A percentile compares a stretch with the other conserved stretches of the same genome.
Evolutionary conservation across 2,113 vertebrate genomes (phyloP).

Genomic region (Rousettus leschenaultii): DNA sequence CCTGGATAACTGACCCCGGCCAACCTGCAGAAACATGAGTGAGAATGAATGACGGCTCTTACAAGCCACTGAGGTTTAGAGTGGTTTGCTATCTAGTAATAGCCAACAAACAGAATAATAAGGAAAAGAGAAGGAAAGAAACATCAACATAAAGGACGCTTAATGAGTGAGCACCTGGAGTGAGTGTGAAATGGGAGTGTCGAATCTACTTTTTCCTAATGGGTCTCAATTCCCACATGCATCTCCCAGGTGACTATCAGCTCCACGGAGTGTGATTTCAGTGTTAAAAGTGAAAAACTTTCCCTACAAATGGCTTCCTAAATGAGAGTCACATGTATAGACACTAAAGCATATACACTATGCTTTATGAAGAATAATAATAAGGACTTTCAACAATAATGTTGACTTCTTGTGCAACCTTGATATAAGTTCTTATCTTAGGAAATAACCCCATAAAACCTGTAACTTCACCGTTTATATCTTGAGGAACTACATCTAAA

Average conservation of each 20-base stretch:
- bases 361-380: background rate
- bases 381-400: background rate
- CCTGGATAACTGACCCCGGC: background rate
- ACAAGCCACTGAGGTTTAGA: background rate
- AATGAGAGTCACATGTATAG: background rate
- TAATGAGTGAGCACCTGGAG: background rate
- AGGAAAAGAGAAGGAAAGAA: background rate
- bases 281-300: background rate
- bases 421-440: background rate
- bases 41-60: background rate
- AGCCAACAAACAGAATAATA: background rate
- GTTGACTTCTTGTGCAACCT: background rate
- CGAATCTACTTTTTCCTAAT: background rate
- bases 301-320: background rate
- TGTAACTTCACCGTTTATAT: background rate
- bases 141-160: background rate
- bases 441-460: constrained; percentile 6
- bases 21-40: background rate
- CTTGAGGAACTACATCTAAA: background rate
- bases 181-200: background rate
- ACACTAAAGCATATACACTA: background rate
- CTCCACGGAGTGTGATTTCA: background rate
- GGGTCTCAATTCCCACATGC: background rate
- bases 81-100: background rate
- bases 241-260: background rate